Evolutionary conservation across 2,797 vertebrate species (phyloP).

Genomic region (Hylomyscus alleni): DNA sequence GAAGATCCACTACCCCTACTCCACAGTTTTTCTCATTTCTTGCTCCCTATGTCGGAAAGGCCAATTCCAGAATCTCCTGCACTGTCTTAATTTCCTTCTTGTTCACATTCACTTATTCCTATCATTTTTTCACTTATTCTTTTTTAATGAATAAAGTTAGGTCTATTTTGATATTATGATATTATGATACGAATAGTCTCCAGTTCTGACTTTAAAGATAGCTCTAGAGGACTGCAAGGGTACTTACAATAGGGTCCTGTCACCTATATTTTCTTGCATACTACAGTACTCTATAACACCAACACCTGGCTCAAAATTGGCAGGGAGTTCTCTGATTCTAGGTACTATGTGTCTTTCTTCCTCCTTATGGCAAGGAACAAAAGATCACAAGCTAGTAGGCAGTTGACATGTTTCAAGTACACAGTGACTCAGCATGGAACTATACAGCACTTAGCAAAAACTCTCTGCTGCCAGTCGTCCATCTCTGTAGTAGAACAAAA

Average conservation of each 20-base stretch:
- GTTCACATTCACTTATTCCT: background rate
- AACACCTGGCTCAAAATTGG: background rate
- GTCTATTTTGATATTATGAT: background rate
- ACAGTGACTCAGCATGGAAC: background rate
- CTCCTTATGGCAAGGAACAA: background rate
- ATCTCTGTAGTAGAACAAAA: background rate
- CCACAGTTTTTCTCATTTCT: background rate
- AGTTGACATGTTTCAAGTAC: background rate
- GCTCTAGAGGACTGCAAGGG: fast-evolving
- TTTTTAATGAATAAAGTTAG: background rate
- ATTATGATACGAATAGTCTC: background rate
- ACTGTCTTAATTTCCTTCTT: background rate
- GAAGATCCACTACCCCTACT: background rate
- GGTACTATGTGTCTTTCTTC: background rate
- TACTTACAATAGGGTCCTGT: background rate
- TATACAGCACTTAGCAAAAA: background rate
- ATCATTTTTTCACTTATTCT: background rate
- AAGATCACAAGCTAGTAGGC: background rate
- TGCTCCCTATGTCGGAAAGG: background rate
- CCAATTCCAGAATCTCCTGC: background rate
- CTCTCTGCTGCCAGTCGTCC: background rate
- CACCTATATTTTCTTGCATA: background rate
- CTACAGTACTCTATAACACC: background rate
- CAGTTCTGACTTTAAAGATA: background rate
- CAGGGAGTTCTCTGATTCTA: background rate